Base-by-base conservation (phyloP, 2,797 vertebrate genomes). In the Galagoides demidoff region DNA sequence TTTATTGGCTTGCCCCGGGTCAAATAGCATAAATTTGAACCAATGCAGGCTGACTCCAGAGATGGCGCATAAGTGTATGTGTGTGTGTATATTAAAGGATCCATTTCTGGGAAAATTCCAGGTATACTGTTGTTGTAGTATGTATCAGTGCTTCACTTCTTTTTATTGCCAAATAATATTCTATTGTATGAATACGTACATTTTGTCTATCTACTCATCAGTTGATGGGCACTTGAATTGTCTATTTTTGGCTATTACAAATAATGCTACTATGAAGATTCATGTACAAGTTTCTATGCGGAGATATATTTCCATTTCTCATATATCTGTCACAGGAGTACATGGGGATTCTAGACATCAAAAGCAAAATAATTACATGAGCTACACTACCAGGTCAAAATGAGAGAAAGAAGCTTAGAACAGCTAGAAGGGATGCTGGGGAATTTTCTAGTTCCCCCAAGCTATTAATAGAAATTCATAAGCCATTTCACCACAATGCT, bases 391-490 rank as follows among this genome's bases (percentile, higher is more conserved):
- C 71, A 87, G 66, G 31, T 81, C 70, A 77, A 49, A 7, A 29
- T 4, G 8, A 87, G 55, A 95, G 52, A 91, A 85, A 77, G 43
- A 64, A 78, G 68, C 45, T 57, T 77, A 68, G 59, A 95, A 70
- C 87, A 87, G 59, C 73, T 77, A 25, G 12, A 66, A 92, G 81
- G 37, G 79, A 94, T 84, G 20, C 4, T 22, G 77, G 63, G 59
- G 66, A 68, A 70, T 64, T 92, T 90, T 94, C 66, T 73, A 85
- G 92, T 68, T 96, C 61, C 43, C 29, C 66, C 52, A 39, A 78
- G 76, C 81, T 89, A 93, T 95, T 87, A 92, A 74, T 23, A 95
- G 78, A 45, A 76, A 85, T 45, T 84, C 37, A 92, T 2, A 87
- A 78, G 59, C 12, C 49, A 93, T 86, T 64, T 87, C 5, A 64